These are phyloP conservation scores for Gambusia holbrooki DNA, from an alignment of 2,113 vertebrate genomes.

Conservation along the genomic window DNA sequence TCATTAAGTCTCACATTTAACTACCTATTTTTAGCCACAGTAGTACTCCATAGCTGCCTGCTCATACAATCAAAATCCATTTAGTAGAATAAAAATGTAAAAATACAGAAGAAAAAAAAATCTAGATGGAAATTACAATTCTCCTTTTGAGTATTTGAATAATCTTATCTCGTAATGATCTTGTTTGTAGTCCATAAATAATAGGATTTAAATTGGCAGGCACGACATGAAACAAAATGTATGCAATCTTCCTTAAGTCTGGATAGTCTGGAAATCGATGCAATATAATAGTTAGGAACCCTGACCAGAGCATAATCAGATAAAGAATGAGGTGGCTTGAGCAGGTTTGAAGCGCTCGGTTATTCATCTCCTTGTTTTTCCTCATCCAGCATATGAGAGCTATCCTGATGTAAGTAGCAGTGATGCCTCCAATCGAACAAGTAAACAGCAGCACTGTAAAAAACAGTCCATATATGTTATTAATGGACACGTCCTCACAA, in stretches of 20 bases:
- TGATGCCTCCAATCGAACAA: conserved; percentile 63
- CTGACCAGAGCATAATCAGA: conserved; percentile 64
- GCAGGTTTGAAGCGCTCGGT: conserved; percentile 65
- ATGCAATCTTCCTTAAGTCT: conserved; percentile 62
- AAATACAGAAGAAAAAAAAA: neutral
- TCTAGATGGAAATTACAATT: conserved; percentile 36
- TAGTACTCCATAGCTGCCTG: too few relatives aligned
- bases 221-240: conserved; percentile 65
- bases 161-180: conserved; percentile 54
- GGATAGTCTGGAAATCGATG: conserved; percentile 68
- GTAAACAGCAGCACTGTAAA: conserved; percentile 68
- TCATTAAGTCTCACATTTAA: too few relatives aligned
- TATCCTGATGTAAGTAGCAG: conserved; percentile 64
- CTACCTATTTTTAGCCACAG: too few relatives aligned
- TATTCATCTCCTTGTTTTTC: conserved; percentile 68
- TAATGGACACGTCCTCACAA: conserved; percentile 63
- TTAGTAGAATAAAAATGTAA: too few relatives aligned
- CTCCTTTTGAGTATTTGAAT: conserved; percentile 45
- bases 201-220: conserved; percentile 71
- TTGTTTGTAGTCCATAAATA: conserved; percentile 68
- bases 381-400: conserved; percentile 61
- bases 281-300: conserved; percentile 66
- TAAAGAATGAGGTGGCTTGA: conserved; percentile 69
- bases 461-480: conserved; percentile 71
- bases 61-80: too few relatives aligned